Evolutionary conservation across 2,113 vertebrate species (phyloP).

Genomic region (Pituophis catenifer): DNA sequence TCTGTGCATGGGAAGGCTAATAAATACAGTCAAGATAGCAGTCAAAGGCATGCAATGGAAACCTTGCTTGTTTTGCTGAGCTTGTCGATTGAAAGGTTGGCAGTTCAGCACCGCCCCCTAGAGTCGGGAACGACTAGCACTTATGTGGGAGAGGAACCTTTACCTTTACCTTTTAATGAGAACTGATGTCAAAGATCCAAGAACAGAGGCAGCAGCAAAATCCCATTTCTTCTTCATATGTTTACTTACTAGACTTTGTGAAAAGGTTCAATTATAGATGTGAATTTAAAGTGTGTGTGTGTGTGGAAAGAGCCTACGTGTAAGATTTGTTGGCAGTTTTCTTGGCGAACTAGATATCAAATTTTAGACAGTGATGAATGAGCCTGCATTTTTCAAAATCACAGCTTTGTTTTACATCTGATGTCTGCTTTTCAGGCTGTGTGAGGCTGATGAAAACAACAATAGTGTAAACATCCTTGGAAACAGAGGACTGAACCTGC

Average conservation of each 20-base stretch:
- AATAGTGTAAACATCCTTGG: background rate
- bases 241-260: background rate
- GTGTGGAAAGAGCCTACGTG: background rate
- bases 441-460: background rate
- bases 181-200: background rate
- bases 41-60: background rate
- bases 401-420: background rate
- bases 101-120: too few relatives aligned
- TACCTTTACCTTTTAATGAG: background rate
- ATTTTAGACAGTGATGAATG: background rate
- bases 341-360: background rate
- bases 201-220: background rate
- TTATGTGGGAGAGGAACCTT: too few relatives aligned
- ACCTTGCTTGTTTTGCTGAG: background rate
- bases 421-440: background rate
- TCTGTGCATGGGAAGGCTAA: background rate
- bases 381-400: background rate
- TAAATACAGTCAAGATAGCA: background rate
- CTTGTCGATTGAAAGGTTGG: too few relatives aligned
- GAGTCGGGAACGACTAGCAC: too few relatives aligned
- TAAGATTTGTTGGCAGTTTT: background rate
- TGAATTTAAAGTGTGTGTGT: background rate
- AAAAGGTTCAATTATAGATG: background rate
- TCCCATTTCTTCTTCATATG: background rate
- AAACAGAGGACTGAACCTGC: background rate